Percentiles rank a stretch among this genome's conserved stretches.
Evolutionary conservation across 2,888 invertebrate species (phyloP).

Genomic region (Aspidiotus destructor): DNA sequence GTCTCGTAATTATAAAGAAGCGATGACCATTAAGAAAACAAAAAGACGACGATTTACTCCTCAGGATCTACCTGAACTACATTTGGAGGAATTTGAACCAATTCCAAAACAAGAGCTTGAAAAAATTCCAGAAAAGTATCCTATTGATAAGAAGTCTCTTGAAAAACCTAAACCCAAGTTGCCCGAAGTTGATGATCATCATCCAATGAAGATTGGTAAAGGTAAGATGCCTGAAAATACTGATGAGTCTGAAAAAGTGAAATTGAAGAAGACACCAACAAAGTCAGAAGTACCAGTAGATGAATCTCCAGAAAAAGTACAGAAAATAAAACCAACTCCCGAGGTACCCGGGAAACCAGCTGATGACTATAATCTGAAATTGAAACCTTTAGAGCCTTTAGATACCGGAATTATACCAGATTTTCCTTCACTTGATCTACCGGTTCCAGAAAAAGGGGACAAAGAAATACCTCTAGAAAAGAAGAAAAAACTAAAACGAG

Average conservation of each 20-base stretch:
- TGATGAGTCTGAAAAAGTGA: constrained; percentile 42
- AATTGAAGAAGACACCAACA: constrained; percentile 44
- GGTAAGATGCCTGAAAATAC: constrained; percentile 44
- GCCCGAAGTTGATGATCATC: constrained; percentile 44
- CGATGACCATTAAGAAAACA: constrained; percentile 38
- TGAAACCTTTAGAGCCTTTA: constrained; percentile 40
- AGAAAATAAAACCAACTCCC: constrained; percentile 35
- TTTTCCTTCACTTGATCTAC: constrained; percentile 34
- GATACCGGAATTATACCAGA: constrained; percentile 36
- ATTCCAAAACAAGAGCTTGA: constrained; percentile 30
- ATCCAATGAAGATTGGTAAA: constrained; percentile 46
- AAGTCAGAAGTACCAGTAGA: constrained; percentile 36
- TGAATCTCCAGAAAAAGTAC: constrained; percentile 38
- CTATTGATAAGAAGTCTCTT: constrained; percentile 34
- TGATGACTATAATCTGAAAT: constrained; percentile 33
- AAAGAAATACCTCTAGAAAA: constrained; percentile 36
- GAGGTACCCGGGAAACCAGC: constrained; percentile 38
- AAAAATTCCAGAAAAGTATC: constrained; percentile 40
- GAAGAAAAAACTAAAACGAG: constrained; percentile 36
- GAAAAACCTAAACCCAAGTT: constrained; percentile 38
- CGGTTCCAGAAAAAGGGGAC: constrained; percentile 37
- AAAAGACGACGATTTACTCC: constrained; percentile 37
- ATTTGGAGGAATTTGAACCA: constrained; percentile 38
- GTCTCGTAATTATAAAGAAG: constrained; percentile 40
- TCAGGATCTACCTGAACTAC: constrained; percentile 37